Evolutionary conservation across 2,888 invertebrate genomes (phyloP).

Genomic region (Macaria liturata): DNA sequence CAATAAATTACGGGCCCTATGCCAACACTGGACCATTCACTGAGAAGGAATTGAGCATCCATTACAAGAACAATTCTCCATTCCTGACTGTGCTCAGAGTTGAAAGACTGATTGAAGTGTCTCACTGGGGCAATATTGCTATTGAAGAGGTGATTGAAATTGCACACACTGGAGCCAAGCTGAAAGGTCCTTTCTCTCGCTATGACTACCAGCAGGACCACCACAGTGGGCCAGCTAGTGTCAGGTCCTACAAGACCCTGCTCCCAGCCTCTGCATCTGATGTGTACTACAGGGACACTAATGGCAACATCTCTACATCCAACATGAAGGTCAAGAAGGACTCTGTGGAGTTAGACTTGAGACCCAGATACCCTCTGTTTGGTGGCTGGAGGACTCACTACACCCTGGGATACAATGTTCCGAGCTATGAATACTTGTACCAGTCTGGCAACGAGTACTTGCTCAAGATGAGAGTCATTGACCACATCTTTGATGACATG

Average conservation of each 20-base stretch:
- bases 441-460: slow-evolving; percentile 90
- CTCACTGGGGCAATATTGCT: slow-evolving; percentile 99
- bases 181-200: slow-evolving; percentile 97
- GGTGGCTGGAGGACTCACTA: slow-evolving; percentile 99
- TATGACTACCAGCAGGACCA: slow-evolving; percentile 98
- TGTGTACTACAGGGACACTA: slow-evolving; percentile 98
- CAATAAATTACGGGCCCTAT: slow-evolving; percentile 95
- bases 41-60: slow-evolving; percentile 88
- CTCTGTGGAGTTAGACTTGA: slow-evolving; percentile 96
- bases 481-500: slow-evolving; percentile 99
- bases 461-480: slow-evolving; percentile 96
- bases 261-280: slow-evolving; percentile 95
- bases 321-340: slow-evolving; percentile 94
- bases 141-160: slow-evolving; percentile 97
- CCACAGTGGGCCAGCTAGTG: slow-evolving; percentile 93
- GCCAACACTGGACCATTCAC: slow-evolving; percentile 85
- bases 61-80: slow-evolving; percentile 98
- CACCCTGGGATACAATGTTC: slow-evolving; percentile 97
- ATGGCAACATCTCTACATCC: slow-evolving; percentile 99
- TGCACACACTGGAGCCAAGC: slow-evolving; percentile 94
- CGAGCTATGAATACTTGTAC: slow-evolving; percentile 97
- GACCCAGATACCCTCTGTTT: slow-evolving; percentile 98
- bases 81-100: slow-evolving; percentile 96
- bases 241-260: slow-evolving; percentile 95
- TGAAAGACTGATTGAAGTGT: slow-evolving; percentile 95